phyloP scores from a whole-genome alignment of 2,797 vertebrate genomes.

The Melanogrammus aeglefinus region DNA sequence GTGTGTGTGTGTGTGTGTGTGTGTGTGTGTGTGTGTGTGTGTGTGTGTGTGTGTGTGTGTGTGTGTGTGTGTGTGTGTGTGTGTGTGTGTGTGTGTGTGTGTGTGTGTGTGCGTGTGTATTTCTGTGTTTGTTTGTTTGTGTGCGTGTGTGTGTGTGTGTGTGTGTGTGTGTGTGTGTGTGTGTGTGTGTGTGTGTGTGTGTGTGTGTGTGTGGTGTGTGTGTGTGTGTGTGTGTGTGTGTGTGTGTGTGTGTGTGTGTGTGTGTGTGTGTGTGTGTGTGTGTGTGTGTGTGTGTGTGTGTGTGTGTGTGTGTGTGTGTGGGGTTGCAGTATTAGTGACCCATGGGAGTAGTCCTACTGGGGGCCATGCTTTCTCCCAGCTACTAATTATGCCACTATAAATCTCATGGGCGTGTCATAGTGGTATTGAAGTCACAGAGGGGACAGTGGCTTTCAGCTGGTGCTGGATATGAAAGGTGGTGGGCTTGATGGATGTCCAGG shows the following conservation, averaged over 20 bases:
- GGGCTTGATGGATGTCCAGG: constrained; percentile 69
- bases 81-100: too few species aligned
- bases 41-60: background rate
- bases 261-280: too few species aligned
- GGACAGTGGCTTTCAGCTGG: constrained; percentile 75
- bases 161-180: too few species aligned
- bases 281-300: too few species aligned
- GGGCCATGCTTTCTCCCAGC: constrained; percentile 56
- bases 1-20: too few species aligned
- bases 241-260: background rate
- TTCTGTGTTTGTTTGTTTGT: too few species aligned
- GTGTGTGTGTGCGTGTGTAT: too few species aligned
- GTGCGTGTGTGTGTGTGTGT: background rate
- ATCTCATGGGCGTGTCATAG: constrained; percentile 69
- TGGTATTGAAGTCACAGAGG: constrained; percentile 70
- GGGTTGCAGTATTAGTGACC: background rate
- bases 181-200: too few species aligned
- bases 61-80: too few species aligned
- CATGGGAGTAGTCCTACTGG: background rate
- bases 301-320: background rate
- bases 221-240: background rate
- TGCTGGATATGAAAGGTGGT: constrained; percentile 72
- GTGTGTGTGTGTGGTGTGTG: background rate
- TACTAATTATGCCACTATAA: constrained; percentile 74
- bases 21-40: too few species aligned